Evolutionary conservation across 2,888 invertebrate genomes (phyloP), one percentile per base, ranked within the genome.

Genomic region (Cyclophora albipunctata): DNA sequence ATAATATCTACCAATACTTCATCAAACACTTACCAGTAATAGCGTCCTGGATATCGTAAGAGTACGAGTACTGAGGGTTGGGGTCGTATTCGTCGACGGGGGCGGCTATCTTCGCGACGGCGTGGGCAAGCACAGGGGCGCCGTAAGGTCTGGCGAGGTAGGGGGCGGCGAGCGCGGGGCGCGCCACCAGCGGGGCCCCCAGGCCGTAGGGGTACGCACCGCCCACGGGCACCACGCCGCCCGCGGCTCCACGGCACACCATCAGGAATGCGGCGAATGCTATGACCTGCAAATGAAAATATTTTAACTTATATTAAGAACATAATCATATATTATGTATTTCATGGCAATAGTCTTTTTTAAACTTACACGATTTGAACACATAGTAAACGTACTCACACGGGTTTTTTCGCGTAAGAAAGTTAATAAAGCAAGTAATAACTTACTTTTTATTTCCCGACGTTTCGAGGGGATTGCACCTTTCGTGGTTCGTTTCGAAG

Each of bases 31-130:
- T 81, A 71, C 93, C 92, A 58, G 92, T 92, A 34, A 92, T 66
- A 47, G 90, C 89, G 72, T 93, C 93, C 68, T 92, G 91, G 55
- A 93, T 92, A 62, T 92, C 92, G 69, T 93, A 93, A 42, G 92
- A 91, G 75, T 91, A 93, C 35, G 91, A 91, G 69, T 93, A 93
- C 73, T 92, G 92, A 4, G 92, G 92, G 67, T 91, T 90, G 3
- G 91, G 91, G 63, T 91, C 91, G 69, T 90, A 91, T 43, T 90
- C 90, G 20, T 90, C 90, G 5, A 90, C 89, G 0, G 87, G 82
- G 2, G 84, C 78, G 0, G 77, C 81, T 0, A 90, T 76, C 53
- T 73, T 78, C 4, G 81, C 80, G 1, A 76, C 60, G 1, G 86
- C 79, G 3, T 4, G 6, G 3, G 4, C 42, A n/a, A 7, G 7